Evolutionary conservation across 2,888 invertebrate species (phyloP).

Genomic region (Xanthia togata): DNA sequence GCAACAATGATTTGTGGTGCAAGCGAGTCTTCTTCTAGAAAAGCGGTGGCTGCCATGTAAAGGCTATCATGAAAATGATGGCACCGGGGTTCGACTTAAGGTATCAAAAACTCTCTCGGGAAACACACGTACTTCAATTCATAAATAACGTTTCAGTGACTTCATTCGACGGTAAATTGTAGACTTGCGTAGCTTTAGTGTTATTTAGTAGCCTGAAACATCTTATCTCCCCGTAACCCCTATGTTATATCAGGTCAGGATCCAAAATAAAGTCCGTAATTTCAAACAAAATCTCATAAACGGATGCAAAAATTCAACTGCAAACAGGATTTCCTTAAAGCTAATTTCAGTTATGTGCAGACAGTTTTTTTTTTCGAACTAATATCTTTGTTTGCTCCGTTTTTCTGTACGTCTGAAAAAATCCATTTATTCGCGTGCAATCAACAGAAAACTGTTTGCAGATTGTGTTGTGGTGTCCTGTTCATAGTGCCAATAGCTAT

Average conservation of each 20-base stretch:
- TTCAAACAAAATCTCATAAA: background rate
- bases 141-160: too few relatives aligned
- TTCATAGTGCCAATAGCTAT: constrained; percentile 9
- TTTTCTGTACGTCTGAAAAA: constrained; percentile 24
- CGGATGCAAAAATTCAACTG: constrained; percentile 3
- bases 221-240: too few relatives aligned
- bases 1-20: too few relatives aligned
- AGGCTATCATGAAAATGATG: background rate
- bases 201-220: too few relatives aligned
- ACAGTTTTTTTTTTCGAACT: constrained; percentile 21
- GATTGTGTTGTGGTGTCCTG: constrained; percentile 26
- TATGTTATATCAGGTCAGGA: background rate
- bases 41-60: background rate
- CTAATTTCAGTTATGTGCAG: constrained; percentile 2
- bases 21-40: background rate
- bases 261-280: background rate
- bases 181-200: too few relatives aligned
- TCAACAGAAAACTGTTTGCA: constrained; percentile 41
- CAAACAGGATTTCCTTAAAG: background rate
- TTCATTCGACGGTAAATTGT: too few relatives aligned
- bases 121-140: too few relatives aligned
- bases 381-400: constrained; percentile 24
- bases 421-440: constrained; percentile 43
- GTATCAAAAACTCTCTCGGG: too few relatives aligned
- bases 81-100: too few relatives aligned